These are phyloP conservation scores for Poecile montanus DNA, from an alignment of 2,797 vertebrate species.

Conservation along the genomic window DNA sequence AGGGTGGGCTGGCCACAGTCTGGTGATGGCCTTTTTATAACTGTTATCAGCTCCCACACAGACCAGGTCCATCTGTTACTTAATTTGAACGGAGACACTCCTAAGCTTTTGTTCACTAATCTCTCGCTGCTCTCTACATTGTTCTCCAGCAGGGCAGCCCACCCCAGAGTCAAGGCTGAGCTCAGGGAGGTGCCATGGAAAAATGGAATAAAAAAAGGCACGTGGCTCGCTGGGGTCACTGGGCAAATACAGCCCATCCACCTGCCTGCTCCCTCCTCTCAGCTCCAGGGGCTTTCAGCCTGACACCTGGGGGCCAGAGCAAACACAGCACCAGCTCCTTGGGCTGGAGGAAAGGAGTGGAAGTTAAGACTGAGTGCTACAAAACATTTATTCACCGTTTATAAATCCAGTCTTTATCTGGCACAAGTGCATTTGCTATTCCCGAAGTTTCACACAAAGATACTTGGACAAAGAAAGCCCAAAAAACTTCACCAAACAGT, in stretches of 20 bases:
- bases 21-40: conserved; percentile 59
- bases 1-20: conserved; percentile 42
- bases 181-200: not conserved
- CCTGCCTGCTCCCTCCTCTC: not conserved
- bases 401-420: not conserved
- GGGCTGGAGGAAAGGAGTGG: not conserved
- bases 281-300: not conserved
- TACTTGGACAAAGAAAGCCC: not conserved
- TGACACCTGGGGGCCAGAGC: not conserved
- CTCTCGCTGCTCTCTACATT: not conserved
- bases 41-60: conserved; percentile 53
- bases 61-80: conserved; percentile 48
- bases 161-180: not conserved
- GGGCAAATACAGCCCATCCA: not conserved
- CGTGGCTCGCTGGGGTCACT: fast-evolving
- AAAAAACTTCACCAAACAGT: not conserved
- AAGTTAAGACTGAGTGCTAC: not conserved
- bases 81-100: conserved; percentile 10
- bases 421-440: not conserved
- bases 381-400: not conserved
- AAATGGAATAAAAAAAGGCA: not conserved
- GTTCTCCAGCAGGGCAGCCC: conserved; percentile 32
- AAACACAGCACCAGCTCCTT: not conserved
- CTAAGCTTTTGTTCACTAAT: conserved; percentile 41
- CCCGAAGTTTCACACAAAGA: not conserved